Conservation (phyloP, 2,113 vertebrate species). For the Cranoglanis bouderius region DNA sequence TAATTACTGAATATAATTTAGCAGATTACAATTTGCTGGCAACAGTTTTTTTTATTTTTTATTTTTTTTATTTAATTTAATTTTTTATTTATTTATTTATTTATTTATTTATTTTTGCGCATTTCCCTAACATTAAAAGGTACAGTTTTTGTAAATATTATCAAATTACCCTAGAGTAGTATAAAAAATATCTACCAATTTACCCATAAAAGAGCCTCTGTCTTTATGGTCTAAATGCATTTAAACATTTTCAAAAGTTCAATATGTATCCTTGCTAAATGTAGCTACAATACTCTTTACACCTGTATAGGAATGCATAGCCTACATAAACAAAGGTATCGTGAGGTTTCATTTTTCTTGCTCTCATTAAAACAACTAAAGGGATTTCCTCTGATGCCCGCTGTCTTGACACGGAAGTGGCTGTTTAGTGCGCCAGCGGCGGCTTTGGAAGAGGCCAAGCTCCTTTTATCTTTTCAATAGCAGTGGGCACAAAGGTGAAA, state of each 20-base stretch:
- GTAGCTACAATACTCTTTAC: background rate
- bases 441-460: background rate
- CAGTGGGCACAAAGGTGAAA: conserved; percentile 42
- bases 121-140: background rate
- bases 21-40: background rate
- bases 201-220: background rate
- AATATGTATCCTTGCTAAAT: background rate
- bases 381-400: conserved; percentile 37
- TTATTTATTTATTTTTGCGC: no score
- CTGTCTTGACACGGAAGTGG: conserved; percentile 17
- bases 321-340: conserved; percentile 3
- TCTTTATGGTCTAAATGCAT: background rate
- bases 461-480: conserved; percentile 39
- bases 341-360: conserved; percentile 18
- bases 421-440: conserved; percentile 14
- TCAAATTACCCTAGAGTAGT: background rate
- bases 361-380: conserved; percentile 28
- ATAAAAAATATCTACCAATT: background rate
- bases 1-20: background rate
- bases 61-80: no score
- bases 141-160: background rate
- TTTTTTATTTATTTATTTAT: no score
- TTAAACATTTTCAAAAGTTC: background rate
- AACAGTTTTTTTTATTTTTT: background rate
- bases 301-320: background rate